Base-by-base conservation (phyloP, 2,113 vertebrate species). In the Hippocampus guttulatus region DNA sequence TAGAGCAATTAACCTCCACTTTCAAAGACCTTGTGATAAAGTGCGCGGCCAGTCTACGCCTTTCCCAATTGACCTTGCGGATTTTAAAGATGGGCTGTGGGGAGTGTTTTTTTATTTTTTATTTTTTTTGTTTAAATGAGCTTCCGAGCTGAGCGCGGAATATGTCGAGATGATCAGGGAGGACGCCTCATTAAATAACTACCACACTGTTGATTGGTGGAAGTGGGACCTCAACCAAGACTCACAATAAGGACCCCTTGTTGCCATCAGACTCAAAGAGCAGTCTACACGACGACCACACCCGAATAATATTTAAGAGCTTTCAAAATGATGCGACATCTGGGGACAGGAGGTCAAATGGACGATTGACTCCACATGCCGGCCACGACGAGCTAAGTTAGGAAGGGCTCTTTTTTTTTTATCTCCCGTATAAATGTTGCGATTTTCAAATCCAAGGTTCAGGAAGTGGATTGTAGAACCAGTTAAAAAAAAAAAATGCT, bases 11-110 rank as follows among this genome's bases (percentile, higher is more conserved):
- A 77, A 54, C 49, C 47, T 72, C 27, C 2, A 16, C 68, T 73
- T 64, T 8, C 64, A 81, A 74, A n/a, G 57, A 58, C 16, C 73
- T 65, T 58, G 67, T 47, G 63, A 79, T 62, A 47, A 83, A 68
- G 62, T 51, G 75, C 64, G 2, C 38, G 79, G 68, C 70, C 71
- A 69, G 47, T 64, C 62, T 76, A 62, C 52, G 27, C 61, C 61
- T 38, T 71, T 62, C 49, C 67, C 75, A 74, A 80, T 71, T 76
- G 81, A 82, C 83, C 80, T 81, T 74, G 74, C 49, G 73, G 74
- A 27, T 68, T 74, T 81, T 62, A 33, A 65, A 69, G 76, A 75
- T 65, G 40, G 30, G 0, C 33, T 38, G 30, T 33, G 0, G 6
- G 33, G 51, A 51, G 2, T 18, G 27, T 23, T 10, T 54, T 18